phyloP scores from a whole-genome alignment of 2,113 vertebrate species.

The Rattus rattus region DNA sequence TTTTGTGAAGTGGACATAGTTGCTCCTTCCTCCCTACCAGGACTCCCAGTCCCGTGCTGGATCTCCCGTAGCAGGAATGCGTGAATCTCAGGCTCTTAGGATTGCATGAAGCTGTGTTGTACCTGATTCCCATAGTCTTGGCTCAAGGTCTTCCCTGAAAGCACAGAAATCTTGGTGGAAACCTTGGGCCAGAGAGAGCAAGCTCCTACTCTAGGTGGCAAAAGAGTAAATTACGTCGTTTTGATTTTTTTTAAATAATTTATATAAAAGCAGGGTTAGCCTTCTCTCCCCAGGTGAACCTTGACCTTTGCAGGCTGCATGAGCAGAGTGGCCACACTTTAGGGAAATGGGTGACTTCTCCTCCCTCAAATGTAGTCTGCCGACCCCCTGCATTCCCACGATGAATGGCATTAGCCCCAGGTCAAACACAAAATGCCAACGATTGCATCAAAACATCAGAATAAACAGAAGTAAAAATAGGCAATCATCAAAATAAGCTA shows the following conservation, averaged over 20 bases:
- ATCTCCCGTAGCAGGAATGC: not conserved
- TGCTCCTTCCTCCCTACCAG: not conserved
- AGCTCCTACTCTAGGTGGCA: not conserved
- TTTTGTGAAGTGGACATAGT: not conserved
- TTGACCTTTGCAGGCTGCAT: not conserved
- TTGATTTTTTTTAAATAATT: not conserved
- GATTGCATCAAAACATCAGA: conserved; percentile 81
- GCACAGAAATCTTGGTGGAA: not conserved
- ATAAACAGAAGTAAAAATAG: conserved; percentile 86
- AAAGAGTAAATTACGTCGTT: not conserved
- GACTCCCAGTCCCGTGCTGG: not conserved
- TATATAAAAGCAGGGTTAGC: not conserved
- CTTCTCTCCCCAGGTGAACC: not conserved
- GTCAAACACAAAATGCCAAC: conserved; percentile 71
- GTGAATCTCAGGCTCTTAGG: not conserved
- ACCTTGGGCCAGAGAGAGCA: not conserved
- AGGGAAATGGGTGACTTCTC: conserved; percentile 33
- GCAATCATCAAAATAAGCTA: conserved; percentile 82
- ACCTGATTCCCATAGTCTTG: not conserved
- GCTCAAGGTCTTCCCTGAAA: not conserved
- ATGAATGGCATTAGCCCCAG: conserved; percentile 66
- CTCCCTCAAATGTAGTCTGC: conserved; percentile 4
- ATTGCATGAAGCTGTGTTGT: not conserved
- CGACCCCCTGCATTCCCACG: conserved; percentile 54
- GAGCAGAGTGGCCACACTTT: not conserved